phyloP scores from a whole-genome alignment of 2,888 invertebrate species.

The Trachelus troglodyta region DNA sequence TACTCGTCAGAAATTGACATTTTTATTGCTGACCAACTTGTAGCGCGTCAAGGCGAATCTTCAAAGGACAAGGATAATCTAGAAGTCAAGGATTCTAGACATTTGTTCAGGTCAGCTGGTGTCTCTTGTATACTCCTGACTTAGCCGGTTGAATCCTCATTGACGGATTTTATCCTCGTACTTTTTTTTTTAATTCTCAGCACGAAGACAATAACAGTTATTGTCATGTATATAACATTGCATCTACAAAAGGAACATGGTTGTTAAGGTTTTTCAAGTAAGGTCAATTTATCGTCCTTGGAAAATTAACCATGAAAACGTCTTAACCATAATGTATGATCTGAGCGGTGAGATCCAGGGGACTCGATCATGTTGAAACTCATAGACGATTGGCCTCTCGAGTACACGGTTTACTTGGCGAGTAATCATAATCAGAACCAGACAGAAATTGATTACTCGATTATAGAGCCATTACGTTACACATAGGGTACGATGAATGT shows the following conservation, averaged over 20 bases:
- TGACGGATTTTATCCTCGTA: background rate
- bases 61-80: background rate
- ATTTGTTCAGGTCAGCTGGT: background rate
- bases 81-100: background rate
- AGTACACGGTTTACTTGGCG: background rate
- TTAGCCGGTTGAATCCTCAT: background rate
- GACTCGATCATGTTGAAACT: background rate
- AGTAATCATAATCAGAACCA: background rate
- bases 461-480: background rate
- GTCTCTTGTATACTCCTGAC: background rate
- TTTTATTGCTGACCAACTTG: background rate
- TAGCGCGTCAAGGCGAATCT: background rate
- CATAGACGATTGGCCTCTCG: background rate
- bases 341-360: background rate
- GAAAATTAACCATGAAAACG: background rate
- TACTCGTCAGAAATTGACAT: background rate
- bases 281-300: background rate
- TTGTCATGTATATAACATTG: background rate
- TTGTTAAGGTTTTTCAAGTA: background rate
- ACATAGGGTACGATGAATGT: background rate
- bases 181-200: background rate
- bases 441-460: background rate
- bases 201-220: background rate
- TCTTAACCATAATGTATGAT: background rate
- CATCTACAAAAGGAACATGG: background rate